phyloP scores from a whole-genome alignment of 2,797 vertebrate genomes.

The Sparus aurata region DNA sequence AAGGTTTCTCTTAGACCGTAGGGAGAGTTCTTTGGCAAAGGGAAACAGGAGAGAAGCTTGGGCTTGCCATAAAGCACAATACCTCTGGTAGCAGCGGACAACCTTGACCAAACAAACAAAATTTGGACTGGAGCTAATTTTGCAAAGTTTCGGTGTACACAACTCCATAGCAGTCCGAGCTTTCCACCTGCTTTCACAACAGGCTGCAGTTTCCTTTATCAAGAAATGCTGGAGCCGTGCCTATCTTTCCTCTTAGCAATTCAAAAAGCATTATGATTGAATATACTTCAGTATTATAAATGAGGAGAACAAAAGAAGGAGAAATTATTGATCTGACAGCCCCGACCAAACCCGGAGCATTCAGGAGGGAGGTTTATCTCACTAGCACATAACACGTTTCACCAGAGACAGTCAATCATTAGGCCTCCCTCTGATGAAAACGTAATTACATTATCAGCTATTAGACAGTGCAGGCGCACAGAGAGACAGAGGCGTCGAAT shows the following conservation, averaged over 20 bases:
- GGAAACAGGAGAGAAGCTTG: conserved; percentile 19
- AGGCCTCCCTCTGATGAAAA: conserved; percentile 72
- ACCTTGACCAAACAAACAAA: conserved; percentile 10
- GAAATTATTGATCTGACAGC: conserved; percentile 61
- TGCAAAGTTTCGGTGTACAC: background rate
- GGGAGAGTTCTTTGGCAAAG: conserved; percentile 35
- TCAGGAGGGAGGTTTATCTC: conserved; percentile 68
- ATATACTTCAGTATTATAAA: conserved; percentile 46
- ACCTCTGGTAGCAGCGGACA: conserved; percentile 3
- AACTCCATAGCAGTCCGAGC: background rate
- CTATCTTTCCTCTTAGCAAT: conserved; percentile 18
- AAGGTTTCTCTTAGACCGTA: conserved; percentile 47
- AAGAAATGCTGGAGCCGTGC: conserved; percentile 18
- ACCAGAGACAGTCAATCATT: conserved; percentile 66
- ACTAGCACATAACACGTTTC: conserved; percentile 55
- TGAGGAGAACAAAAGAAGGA: conserved; percentile 50
- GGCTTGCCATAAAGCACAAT: conserved; percentile 24
- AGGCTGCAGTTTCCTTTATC: conserved; percentile 3
- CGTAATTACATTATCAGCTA: conserved; percentile 82
- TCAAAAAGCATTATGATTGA: conserved; percentile 35
- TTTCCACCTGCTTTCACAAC: conserved; percentile 12
- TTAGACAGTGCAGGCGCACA: conserved; percentile 57
- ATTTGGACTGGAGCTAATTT: background rate
- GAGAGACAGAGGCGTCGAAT: conserved; percentile 52
- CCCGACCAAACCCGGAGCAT: conserved; percentile 41